Percentiles rank a stretch among this genome's conserved stretches.
phyloP scores from a whole-genome alignment of 2,113 vertebrate genomes.

The Ageneiosus marmoratus region DNA sequence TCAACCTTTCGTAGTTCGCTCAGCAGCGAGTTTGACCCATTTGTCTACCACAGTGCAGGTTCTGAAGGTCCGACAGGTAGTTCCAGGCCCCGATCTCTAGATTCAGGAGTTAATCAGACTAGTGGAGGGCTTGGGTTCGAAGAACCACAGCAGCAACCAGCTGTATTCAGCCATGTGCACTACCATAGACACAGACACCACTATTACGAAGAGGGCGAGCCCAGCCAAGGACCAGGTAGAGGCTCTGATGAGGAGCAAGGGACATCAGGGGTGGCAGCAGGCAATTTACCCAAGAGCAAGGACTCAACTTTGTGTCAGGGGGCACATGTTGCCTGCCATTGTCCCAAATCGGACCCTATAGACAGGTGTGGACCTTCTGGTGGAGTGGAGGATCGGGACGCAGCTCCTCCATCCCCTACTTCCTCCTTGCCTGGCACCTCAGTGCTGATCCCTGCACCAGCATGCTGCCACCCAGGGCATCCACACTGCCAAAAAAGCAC shows the following conservation, averaged over 20 bases:
- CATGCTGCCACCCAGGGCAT: slow-evolving; percentile 74
- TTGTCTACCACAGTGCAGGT: slow-evolving; percentile 80
- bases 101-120: slow-evolving; percentile 75
- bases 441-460: slow-evolving; percentile 59
- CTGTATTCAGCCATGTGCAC: slow-evolving; percentile 87
- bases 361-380: slow-evolving; percentile 61
- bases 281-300: slow-evolving; percentile 60
- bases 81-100: slow-evolving; percentile 80
- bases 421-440: slow-evolving; percentile 57
- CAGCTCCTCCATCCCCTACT: slow-evolving; percentile 32
- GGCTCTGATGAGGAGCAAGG: slow-evolving; percentile 73
- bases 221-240: slow-evolving; percentile 64
- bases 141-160: slow-evolving; percentile 72
- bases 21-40: slow-evolving; percentile 93
- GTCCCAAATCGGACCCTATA: slow-evolving; percentile 62
- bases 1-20: slow-evolving; percentile 96
- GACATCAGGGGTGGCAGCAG: slow-evolving; percentile 41
- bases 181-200: slow-evolving; percentile 95
- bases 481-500: slow-evolving; percentile 77
- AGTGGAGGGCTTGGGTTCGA: slow-evolving; percentile 54
- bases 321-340: slow-evolving; percentile 67
- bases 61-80: slow-evolving; percentile 61
- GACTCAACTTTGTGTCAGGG: slow-evolving; percentile 67
- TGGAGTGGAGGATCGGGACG: slow-evolving; percentile 65
- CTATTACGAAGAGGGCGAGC: slow-evolving; percentile 83